These are phyloP conservation scores for Eristalinus aeneus DNA, from an alignment of 2,888 invertebrate genomes.

Conservation along the genomic window DNA sequence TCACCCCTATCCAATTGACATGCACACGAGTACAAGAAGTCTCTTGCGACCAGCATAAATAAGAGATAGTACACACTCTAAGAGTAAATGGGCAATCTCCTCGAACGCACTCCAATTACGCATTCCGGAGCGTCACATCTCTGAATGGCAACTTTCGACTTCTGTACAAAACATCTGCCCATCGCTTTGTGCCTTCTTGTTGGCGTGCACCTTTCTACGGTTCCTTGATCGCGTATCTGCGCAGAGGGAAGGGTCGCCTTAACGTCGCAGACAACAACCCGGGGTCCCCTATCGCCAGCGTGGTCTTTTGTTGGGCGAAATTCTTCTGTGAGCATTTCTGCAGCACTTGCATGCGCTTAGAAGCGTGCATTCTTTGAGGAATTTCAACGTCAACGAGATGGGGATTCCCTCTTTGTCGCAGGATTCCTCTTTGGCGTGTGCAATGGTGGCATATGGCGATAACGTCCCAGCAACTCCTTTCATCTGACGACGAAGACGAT, in stretches of 20 bases:
- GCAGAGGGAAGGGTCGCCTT: not conserved
- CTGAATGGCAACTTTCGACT: constrained; percentile 59
- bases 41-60: constrained; percentile 47
- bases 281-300: constrained; percentile 8
- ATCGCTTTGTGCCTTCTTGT: not conserved
- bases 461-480: constrained; percentile 25
- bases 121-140: constrained; percentile 57
- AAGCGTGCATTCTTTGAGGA: constrained; percentile 5
- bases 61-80: constrained; percentile 9
- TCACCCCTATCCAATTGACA: constrained; percentile 47
- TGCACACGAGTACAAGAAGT: constrained; percentile 2
- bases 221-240: constrained; percentile 29
- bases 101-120: constrained; percentile 58
- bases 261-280: not conserved
- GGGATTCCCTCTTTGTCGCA: constrained; percentile 55
- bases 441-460: constrained; percentile 50
- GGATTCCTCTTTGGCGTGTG: constrained; percentile 40
- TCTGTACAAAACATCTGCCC: constrained; percentile 59
- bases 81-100: constrained; percentile 43
- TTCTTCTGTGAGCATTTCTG: not conserved
- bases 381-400: constrained; percentile 45
- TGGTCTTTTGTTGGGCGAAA: constrained; percentile 37
- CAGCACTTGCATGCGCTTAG: not conserved
- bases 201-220: not conserved
- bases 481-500: constrained; percentile 18